Percentiles rank a stretch among this genome's conserved stretches.
Evolutionary conservation across 1,140 invertebrate genomes (phyloP).

Genomic region (Zophobas atratus): DNA sequence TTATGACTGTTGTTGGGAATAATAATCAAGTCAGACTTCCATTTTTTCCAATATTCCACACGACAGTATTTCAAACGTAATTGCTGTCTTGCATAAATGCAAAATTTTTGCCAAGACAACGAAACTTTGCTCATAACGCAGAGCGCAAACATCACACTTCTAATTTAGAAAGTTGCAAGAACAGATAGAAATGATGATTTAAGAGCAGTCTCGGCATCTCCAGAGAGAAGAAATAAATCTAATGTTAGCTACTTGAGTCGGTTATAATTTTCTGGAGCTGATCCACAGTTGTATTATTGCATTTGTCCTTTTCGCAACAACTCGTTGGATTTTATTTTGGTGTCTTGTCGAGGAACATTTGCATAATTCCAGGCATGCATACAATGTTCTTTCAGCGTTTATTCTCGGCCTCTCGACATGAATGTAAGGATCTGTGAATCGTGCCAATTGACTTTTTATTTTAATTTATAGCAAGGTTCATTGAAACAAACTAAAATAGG

Average conservation of each 20-base stretch:
- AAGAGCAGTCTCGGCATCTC: background rate
- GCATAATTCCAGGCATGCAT: conserved; percentile 50
- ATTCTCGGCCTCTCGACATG: conserved; percentile 48
- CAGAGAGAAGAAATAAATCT: conserved; percentile 16
- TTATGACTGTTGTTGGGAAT: too few species aligned
- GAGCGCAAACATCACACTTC: too few species aligned
- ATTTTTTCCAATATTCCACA: too few species aligned
- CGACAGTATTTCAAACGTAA: too few species aligned
- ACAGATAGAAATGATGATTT: background rate
- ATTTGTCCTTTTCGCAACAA: conserved; percentile 27
- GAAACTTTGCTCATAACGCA: too few species aligned
- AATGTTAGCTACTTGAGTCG: background rate
- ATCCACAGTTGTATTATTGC: conserved; percentile 20
- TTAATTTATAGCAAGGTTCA: conserved; percentile 49
- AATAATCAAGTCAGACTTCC: too few species aligned
- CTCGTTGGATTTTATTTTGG: conserved; percentile 33
- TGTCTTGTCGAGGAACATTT: conserved; percentile 46
- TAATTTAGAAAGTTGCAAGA: background rate
- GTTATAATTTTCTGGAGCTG: conserved; percentile 20
- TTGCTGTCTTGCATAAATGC: too few species aligned
- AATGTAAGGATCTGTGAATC: conserved; percentile 54
- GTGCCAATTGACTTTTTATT: conserved; percentile 53
- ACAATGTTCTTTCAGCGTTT: conserved; percentile 52
- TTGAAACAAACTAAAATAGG: conserved; percentile 45
- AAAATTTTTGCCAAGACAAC: too few species aligned